Conservation (phyloP, 2,888 invertebrate genomes). For the Napeogenes inachia region DNA sequence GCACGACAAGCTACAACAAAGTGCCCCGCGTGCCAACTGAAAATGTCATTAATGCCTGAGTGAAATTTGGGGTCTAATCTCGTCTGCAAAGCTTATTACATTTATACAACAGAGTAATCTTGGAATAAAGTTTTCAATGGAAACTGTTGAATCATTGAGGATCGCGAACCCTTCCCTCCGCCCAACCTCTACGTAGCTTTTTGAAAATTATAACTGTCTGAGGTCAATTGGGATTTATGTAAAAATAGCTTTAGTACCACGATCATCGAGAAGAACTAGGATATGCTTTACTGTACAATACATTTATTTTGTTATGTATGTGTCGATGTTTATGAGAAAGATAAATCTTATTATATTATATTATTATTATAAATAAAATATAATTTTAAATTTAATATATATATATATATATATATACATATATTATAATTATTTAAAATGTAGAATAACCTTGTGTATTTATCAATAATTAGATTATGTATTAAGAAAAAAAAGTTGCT, state of each 20-base stretch:
- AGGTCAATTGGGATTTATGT: too few relatives aligned
- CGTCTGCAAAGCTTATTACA: conserved; percentile 77
- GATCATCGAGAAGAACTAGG: too few relatives aligned
- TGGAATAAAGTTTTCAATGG: conserved; percentile 76
- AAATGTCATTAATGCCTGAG: conserved; percentile 77
- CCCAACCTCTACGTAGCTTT: conserved; percentile 51
- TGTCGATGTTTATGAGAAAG: conserved; percentile 40
- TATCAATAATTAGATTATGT: too few relatives aligned
- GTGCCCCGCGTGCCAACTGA: conserved; percentile 61
- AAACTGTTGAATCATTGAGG: conserved; percentile 74
- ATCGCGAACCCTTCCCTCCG: conserved; percentile 70
- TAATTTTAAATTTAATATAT: too few relatives aligned
- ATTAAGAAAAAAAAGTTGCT: conserved; percentile 35
- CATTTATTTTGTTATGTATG: conserved; percentile 32
- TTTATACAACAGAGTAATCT: conserved; percentile 76
- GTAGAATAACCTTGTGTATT: too few relatives aligned
- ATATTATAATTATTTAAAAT: too few relatives aligned
- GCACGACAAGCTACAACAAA: conserved; percentile 48
- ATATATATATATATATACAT: too few relatives aligned
- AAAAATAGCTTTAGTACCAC: too few relatives aligned
- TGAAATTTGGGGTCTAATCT: conserved; percentile 76
- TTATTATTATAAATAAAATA: conserved; percentile 26
- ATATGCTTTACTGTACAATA: too few relatives aligned
- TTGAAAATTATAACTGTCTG: conserved; percentile 32
- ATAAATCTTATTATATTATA: conserved; percentile 6